Percentiles rank a stretch among this genome's conserved stretches.
phyloP scores from a whole-genome alignment of 2,113 vertebrate genomes.

The Anhinga anhinga region DNA sequence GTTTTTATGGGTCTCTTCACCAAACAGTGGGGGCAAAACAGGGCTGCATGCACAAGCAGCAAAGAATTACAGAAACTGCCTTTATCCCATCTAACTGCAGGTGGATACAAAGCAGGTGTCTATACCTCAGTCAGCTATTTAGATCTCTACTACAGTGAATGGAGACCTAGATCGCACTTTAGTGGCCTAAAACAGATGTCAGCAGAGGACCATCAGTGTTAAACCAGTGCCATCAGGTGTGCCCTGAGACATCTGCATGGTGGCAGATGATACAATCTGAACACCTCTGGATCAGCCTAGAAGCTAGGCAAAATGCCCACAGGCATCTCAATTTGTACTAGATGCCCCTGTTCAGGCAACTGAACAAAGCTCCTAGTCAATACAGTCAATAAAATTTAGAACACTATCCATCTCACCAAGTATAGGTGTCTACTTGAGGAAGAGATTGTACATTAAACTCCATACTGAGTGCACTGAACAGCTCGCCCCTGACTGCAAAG shows the following conservation, averaged over 20 bases:
- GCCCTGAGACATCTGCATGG: background rate
- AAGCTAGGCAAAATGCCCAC: background rate
- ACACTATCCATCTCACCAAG: background rate
- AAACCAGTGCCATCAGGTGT: background rate
- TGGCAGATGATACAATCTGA: background rate
- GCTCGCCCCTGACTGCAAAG: background rate
- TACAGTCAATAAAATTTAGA: background rate
- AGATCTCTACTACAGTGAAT: background rate
- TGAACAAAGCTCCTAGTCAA: background rate
- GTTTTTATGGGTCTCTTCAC: background rate
- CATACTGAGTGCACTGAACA: background rate
- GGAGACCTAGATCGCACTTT: background rate
- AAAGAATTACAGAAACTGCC: background rate
- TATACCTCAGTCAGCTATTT: background rate
- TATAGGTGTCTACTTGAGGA: background rate
- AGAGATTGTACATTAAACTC: background rate
- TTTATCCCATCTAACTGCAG: background rate
- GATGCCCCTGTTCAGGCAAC: background rate
- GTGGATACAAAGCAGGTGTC: background rate
- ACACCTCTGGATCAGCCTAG: background rate
- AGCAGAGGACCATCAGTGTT: background rate
- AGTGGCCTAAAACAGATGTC: background rate
- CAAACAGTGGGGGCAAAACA: background rate
- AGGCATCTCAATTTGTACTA: background rate
- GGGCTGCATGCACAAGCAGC: background rate